Evolutionary conservation across 30 jellyfish, hydroid and myxozoan species (phyloP).

Genomic region (Catostylus mosaicus): DNA sequence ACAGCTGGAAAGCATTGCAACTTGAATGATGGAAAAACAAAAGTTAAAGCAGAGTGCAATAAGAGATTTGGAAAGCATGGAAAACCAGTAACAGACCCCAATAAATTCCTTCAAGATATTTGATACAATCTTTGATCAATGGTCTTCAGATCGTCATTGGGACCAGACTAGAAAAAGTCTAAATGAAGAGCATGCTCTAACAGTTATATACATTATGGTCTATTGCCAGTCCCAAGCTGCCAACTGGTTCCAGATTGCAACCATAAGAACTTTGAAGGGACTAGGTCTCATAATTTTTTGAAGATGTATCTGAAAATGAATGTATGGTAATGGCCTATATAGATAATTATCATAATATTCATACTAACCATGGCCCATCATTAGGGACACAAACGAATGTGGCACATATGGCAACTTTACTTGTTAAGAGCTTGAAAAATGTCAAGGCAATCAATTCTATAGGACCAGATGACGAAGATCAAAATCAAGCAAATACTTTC

Average conservation of each 20-base stretch:
- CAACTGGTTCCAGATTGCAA: slow-evolving; percentile 43
- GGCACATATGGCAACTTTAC: slow-evolving; percentile 37
- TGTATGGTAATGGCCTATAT: slow-evolving; percentile 11
- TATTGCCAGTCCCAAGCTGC: slow-evolving; percentile 43
- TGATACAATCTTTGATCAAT: not conserved
- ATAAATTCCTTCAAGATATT: slow-evolving; percentile 14
- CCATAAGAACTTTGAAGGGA: slow-evolving; percentile 17
- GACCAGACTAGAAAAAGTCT: slow-evolving; percentile 13
- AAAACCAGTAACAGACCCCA: slow-evolving; percentile 30
- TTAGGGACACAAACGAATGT: slow-evolving; percentile 31
- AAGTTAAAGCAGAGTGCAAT: slow-evolving; percentile 1
- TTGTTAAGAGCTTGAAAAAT: slow-evolving; percentile 22
- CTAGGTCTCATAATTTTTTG: slow-evolving; percentile 27
- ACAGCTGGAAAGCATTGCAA: not conserved
- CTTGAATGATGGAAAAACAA: not conserved
- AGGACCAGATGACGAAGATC: not conserved
- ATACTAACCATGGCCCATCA: slow-evolving; percentile 40
- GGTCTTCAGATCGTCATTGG: slow-evolving; percentile 11
- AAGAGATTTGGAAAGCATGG: slow-evolving; percentile 29
- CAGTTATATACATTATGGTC: slow-evolving; percentile 16
- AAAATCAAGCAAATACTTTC: not conserved
- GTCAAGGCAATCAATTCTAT: not conserved
- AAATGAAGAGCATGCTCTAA: slow-evolving; percentile 13
- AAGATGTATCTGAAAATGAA: slow-evolving; percentile 12
- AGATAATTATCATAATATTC: slow-evolving; percentile 41